These are phyloP conservation scores for Willisornis vidua DNA, from an alignment of 2,113 vertebrate genomes.

Conservation along the genomic window DNA sequence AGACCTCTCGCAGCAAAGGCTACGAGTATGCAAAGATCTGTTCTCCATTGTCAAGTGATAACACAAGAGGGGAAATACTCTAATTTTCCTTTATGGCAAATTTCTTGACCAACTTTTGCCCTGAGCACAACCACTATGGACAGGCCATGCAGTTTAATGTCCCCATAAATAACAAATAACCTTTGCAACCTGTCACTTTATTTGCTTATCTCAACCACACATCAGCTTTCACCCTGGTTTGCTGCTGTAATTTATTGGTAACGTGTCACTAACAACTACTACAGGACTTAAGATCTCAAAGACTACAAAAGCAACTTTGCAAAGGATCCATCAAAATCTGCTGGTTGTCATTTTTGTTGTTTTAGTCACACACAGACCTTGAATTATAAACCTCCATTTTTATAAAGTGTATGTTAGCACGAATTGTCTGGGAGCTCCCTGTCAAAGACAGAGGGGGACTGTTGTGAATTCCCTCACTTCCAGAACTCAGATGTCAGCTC, in stretches of 20 bases:
- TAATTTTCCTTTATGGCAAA: background rate
- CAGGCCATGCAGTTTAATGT: background rate
- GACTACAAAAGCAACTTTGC: background rate
- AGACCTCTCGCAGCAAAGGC: background rate
- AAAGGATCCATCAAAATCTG: background rate
- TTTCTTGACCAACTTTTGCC: background rate
- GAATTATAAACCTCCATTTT: background rate
- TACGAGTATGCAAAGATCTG: background rate
- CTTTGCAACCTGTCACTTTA: background rate
- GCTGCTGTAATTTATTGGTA: background rate
- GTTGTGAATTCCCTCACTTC: background rate
- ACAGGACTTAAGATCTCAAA: background rate
- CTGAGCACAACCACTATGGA: rapidly evolving
- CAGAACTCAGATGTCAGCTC: background rate
- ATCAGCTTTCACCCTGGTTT: background rate
- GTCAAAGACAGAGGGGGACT: background rate
- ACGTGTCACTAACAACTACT: background rate
- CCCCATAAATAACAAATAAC: background rate
- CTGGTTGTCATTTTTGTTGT: background rate
- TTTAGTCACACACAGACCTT: background rate
- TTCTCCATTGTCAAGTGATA: background rate
- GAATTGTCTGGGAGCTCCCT: background rate
- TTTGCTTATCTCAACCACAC: background rate
- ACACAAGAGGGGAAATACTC: background rate
- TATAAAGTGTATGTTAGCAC: background rate